These are phyloP conservation scores for Odocoileus virginianus DNA, from an alignment of 2,113 vertebrate species.

Conservation along the genomic window DNA sequence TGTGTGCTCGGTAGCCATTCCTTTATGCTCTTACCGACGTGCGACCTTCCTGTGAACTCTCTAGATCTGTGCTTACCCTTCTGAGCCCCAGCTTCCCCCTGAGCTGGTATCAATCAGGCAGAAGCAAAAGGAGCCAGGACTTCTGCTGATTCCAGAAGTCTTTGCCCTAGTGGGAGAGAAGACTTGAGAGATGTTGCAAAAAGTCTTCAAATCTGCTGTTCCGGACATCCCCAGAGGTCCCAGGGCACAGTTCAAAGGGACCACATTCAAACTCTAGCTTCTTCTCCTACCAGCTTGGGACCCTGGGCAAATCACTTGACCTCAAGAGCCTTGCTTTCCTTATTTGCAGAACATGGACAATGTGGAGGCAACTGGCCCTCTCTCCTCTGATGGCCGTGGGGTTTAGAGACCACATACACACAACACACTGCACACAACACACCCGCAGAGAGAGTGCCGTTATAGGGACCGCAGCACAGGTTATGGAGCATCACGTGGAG, in stretches of 20 bases:
- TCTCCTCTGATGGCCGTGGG: background rate
- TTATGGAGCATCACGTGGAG: rapidly evolving
- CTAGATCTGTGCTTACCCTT: background rate
- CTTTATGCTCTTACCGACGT: rapidly evolving
- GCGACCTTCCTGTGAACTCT: background rate
- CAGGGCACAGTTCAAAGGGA: background rate
- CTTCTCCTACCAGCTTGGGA: background rate
- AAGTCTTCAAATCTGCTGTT: background rate
- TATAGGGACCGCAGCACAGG: rapidly evolving
- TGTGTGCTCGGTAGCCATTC: rapidly evolving
- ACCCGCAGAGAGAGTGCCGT: rapidly evolving
- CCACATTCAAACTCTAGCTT: background rate
- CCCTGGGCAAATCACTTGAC: background rate
- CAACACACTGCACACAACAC: background rate
- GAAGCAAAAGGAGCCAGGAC: background rate
- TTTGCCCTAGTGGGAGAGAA: background rate
- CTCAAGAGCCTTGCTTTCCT: background rate
- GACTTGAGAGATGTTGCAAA: background rate
- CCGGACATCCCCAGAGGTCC: rapidly evolving
- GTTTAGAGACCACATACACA: rapidly evolving
- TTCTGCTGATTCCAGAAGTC: background rate
- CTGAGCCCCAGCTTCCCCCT: background rate
- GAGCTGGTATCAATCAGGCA: too few relatives aligned
- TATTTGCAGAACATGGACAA: background rate
- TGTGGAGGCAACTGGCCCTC: background rate